Percentiles rank a stretch among this genome's conserved stretches.
phyloP scores from a whole-genome alignment of 2,797 vertebrate genomes.

The Ataeniobius toweri region DNA sequence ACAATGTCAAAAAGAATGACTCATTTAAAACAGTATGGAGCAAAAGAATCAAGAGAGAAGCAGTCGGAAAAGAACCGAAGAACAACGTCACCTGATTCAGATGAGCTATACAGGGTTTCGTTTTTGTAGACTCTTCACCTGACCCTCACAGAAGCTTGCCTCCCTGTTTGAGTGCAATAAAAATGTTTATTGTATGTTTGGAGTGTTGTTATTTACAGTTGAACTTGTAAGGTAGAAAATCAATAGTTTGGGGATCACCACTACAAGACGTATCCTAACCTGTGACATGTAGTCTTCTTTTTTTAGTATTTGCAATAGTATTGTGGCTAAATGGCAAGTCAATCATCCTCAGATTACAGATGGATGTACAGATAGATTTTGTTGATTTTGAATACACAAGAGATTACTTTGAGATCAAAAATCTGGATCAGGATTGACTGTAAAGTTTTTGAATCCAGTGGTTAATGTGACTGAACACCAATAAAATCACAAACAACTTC shows the following conservation, averaged over 20 bases:
- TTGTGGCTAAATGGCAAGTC: constrained; percentile 34
- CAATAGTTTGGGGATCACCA: constrained; percentile 40
- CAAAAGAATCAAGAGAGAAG: constrained; percentile 70
- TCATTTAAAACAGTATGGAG: constrained; percentile 75
- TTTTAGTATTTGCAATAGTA: constrained; percentile 33
- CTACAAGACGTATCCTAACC: constrained; percentile 42
- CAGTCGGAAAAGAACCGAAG: constrained; percentile 60
- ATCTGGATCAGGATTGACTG: constrained; percentile 15
- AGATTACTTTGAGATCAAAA: constrained; percentile 28
- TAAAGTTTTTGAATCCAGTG: constrained; percentile 45
- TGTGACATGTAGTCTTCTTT: constrained; percentile 25
- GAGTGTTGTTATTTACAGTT: constrained; percentile 75
- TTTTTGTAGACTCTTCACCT: constrained; percentile 51
- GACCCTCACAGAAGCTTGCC: constrained; percentile 66
- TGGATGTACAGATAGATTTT: constrained; percentile 23
- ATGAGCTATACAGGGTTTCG: constrained; percentile 70
- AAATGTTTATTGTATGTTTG: constrained; percentile 77
- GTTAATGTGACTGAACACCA: constrained; percentile 55
- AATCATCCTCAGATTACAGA: constrained; percentile 24
- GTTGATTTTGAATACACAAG: constrained; percentile 32
- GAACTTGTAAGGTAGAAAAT: constrained; percentile 50
- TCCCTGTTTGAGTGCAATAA: constrained; percentile 74
- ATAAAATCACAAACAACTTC: constrained; percentile 55
- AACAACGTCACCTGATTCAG: constrained; percentile 78
- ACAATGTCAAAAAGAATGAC: constrained; percentile 75